Percentiles rank a stretch among this genome's conserved stretches.
phyloP scores from a whole-genome alignment of 2,888 invertebrate genomes.

The Nycteola revayana region DNA sequence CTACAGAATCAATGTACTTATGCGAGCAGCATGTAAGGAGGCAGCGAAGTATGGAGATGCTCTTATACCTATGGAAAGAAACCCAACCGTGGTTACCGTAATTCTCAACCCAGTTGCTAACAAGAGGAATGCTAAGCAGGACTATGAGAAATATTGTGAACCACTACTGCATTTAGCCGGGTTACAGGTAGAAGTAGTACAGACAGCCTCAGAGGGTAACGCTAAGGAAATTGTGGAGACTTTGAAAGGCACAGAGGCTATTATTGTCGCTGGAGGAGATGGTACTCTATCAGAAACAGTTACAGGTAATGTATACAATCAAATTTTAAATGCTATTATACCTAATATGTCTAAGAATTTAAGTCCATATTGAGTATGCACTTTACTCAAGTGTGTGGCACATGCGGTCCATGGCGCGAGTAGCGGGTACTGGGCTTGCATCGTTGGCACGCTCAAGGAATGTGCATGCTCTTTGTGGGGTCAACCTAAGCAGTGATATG shows the following conservation, averaged over 20 bases:
- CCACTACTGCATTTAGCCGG: conserved; percentile 97
- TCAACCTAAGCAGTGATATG: no score
- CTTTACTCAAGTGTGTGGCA: no score
- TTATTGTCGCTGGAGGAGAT: conserved; percentile 97
- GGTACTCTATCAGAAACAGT: conserved; percentile 95
- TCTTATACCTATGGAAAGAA: conserved; percentile 78
- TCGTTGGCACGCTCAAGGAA: no score
- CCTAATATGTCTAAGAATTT: no score
- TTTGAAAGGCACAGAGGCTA: conserved; percentile 89
- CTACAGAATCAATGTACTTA: conserved; percentile 87
- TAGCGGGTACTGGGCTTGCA: no score
- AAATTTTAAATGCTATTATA: no score
- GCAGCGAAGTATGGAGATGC: conserved; percentile 87
- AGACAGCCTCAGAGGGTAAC: conserved; percentile 94
- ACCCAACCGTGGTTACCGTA: conserved; percentile 90
- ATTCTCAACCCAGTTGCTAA: conserved; percentile 96
- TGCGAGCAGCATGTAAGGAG: conserved; percentile 90
- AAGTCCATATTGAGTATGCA: no score
- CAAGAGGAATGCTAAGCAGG: conserved; percentile 84
- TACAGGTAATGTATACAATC: no score
- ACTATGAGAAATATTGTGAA: conserved; percentile 95
- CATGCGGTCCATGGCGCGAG: no score
- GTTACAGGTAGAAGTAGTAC: conserved; percentile 82
- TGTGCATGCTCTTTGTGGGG: no score
- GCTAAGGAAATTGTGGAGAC: conserved; percentile 91